Evolutionary conservation across 2,888 invertebrate genomes (phyloP), one percentile per base, ranked within the genome.

Genomic region (Morinoia aosen): DNA sequence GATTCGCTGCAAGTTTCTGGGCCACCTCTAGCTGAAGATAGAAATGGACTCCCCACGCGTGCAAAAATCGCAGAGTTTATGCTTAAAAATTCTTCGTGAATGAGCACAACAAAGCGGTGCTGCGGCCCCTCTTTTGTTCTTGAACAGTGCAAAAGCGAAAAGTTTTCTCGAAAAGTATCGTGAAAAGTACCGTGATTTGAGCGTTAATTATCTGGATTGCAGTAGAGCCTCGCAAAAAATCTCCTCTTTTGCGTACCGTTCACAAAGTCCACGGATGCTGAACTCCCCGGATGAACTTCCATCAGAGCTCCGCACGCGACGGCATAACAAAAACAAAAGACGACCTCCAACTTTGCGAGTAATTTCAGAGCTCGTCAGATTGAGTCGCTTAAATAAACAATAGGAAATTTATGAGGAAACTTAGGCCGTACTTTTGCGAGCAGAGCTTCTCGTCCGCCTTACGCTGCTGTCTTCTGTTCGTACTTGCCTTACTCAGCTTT

Each of bases 311-410:
- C 10, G 57, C 57, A 91, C 33, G 91, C 57, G 33, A 57, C 57
- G 91, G 7, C 91, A 57, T 91, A 91, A 91, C 91, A 91, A 91
- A 91, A 91, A 91, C 91, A 91, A 91, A 91, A 91, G 91, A 91
- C 91, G 91, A 57, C 91, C 91, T 91, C 91, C 14, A 91, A 91
- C 91, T 91, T 91, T 91, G 91, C 33, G 91, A 57, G 57, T 91
- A 91, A 91, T 91, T 91, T 57, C 57, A 11, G 16, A 8, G 91
- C 91, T 91, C 91, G 57, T 91, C 91, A 91, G 91, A 91, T 91
- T 91, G 91, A 91, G 91, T 91, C 57, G 56, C 91, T 91, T 91
- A 91, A 91, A 91, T 91, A 91, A 91, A 91, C 91, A 91, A 57
- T 91, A 57, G 25, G 57, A 39, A 91, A 91, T 91, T 91, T 91